A percentile compares a stretch with the other conserved stretches of the same genome.
Evolutionary conservation across 2,888 invertebrate genomes (phyloP).

Genomic region (Lepidocyrtinus sp.): DNA sequence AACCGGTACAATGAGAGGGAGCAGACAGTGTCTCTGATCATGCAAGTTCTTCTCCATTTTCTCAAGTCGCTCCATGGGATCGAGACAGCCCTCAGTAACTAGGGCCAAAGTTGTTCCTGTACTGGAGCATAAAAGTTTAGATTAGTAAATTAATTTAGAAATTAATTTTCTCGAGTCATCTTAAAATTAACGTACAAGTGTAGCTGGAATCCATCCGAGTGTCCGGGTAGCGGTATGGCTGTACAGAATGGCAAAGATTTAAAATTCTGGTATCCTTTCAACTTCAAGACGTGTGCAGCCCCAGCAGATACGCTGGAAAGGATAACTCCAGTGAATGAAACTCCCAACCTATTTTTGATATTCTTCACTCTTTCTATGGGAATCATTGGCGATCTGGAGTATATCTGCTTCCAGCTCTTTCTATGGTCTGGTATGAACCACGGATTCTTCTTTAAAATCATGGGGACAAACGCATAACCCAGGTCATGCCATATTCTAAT

Average conservation of each 20-base stretch:
- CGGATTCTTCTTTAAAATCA: background rate
- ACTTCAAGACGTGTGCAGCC: slow-evolving; percentile 17
- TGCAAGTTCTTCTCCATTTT: no score
- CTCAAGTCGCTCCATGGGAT: no score
- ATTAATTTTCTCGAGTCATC: no score
- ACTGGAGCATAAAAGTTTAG: background rate
- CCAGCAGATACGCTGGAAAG: slow-evolving; percentile 10
- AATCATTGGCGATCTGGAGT: background rate
- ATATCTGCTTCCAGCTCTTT: background rate
- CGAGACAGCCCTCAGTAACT: no score
- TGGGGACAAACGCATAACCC: background rate
- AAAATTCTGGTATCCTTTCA: background rate
- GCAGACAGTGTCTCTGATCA: no score
- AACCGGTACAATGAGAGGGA: no score
- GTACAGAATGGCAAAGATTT: background rate
- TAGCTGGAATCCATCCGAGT: no score
- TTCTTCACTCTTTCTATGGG: slow-evolving; percentile 22
- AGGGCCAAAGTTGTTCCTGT: background rate
- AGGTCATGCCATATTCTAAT: background rate
- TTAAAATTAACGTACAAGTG: background rate
- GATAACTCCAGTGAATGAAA: slow-evolving; percentile 26
- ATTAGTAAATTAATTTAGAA: background rate
- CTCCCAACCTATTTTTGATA: slow-evolving; percentile 31
- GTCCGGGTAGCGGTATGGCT: background rate
- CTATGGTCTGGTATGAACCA: background rate